phyloP scores from a whole-genome alignment of 2,113 vertebrate genomes.

The Cheirogaleus medius region DNA sequence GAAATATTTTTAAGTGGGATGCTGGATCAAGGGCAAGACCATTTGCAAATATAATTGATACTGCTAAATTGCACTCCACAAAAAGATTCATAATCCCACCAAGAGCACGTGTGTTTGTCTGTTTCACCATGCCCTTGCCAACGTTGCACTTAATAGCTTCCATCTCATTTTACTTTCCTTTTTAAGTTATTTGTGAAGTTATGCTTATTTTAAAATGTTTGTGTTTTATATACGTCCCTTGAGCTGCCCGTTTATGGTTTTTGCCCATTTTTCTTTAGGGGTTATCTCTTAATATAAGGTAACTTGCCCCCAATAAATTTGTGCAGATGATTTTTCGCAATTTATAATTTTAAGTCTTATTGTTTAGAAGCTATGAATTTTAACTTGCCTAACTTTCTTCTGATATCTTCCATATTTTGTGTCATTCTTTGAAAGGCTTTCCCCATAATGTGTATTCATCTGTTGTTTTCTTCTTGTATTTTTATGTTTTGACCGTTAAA shows the following conservation, averaged over 20 bases:
- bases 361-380: background rate
- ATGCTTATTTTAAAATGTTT: background rate
- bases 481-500: conserved; percentile 19
- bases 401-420: background rate
- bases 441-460: background rate
- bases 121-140: background rate
- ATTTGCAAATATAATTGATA: conserved; percentile 7
- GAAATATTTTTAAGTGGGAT: background rate
- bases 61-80: background rate
- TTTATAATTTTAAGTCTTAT: background rate
- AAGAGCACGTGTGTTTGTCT: background rate
- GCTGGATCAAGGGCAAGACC: background rate
- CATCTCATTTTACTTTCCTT: background rate
- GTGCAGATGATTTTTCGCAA: background rate
- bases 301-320: background rate
- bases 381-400: background rate
- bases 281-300: background rate
- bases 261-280: background rate
- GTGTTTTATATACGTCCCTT: background rate
- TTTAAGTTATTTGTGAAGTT: conserved; percentile 1
- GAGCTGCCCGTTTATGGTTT: background rate
- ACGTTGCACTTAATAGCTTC: background rate
- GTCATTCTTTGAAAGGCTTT: background rate
- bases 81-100: background rate
- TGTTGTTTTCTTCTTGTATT: background rate